Percentiles rank a stretch among this genome's conserved stretches.
Conservation (phyloP, 2,888 invertebrate genomes). For the Gymnocheta viridis region DNA sequence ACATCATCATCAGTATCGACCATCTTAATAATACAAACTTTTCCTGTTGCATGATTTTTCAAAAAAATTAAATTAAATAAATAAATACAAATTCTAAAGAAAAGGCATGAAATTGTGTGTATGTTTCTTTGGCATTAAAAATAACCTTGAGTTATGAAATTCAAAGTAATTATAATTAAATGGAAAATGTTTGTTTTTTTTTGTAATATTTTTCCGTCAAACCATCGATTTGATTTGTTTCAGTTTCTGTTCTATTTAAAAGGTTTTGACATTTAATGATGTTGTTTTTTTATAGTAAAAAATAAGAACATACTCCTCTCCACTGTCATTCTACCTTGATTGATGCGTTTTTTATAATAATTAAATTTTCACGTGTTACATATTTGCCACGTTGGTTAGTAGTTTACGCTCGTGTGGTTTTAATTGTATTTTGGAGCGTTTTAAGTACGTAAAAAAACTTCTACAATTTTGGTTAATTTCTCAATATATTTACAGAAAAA, state of each 20-base stretch:
- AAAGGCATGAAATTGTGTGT: constrained; percentile 24
- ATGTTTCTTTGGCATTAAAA: background rate
- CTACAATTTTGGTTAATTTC: constrained; percentile 70
- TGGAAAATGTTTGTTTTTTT: background rate
- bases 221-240: constrained; percentile 12
- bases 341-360: constrained; percentile 56
- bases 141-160: background rate
- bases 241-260: constrained; percentile 23
- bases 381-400: constrained; percentile 40
- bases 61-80: constrained; percentile 35
- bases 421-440: constrained; percentile 54
- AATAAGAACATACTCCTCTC: constrained; percentile 47
- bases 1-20: background rate
- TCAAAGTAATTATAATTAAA: background rate
- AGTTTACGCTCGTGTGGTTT: constrained; percentile 76
- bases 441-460: constrained; percentile 37
- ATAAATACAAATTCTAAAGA: constrained; percentile 28
- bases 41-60: constrained; percentile 45
- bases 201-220: background rate
- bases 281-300: constrained; percentile 9
- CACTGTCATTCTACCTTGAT: constrained; percentile 69
- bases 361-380: constrained; percentile 16
- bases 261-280: constrained; percentile 53
- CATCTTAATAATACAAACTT: constrained; percentile 22
- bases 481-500: constrained; percentile 65